phyloP scores from a whole-genome alignment of 2,797 vertebrate genomes.

The Leptoclinus maculatus region DNA sequence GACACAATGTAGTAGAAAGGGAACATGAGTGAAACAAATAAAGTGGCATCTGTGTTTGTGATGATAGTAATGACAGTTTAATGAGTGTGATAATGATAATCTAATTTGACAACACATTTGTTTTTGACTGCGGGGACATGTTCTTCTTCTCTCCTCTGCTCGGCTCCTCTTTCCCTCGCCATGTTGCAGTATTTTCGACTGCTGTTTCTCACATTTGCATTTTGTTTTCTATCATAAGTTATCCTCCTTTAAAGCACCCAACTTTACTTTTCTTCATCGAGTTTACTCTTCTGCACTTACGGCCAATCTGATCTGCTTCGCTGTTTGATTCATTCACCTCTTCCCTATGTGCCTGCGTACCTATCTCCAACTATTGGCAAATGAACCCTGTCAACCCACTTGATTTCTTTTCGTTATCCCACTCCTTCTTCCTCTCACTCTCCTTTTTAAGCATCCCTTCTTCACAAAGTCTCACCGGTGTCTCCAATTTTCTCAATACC shows the following conservation, averaged over 20 bases:
- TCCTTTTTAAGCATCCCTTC: conserved; percentile 32
- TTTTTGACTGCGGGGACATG: conserved; percentile 62
- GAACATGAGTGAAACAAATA: conserved; percentile 59
- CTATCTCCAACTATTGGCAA: conserved; percentile 40
- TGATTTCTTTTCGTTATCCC: conserved; percentile 35
- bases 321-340: conserved; percentile 36
- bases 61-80: conserved; percentile 76
- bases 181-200: conserved; percentile 31
- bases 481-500: conserved; percentile 25
- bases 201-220: conserved; percentile 30
- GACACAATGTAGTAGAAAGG: conserved; percentile 32
- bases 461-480: conserved; percentile 18
- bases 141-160: conserved; percentile 21
- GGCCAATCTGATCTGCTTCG: conserved; percentile 29
- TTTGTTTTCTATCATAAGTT: conserved; percentile 41
- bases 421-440: conserved; percentile 24
- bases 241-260: conserved; percentile 32
- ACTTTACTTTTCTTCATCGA: conserved; percentile 39
- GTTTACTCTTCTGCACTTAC: conserved; percentile 46
- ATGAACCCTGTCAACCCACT: conserved; percentile 42
- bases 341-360: conserved; percentile 2
- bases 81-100: conserved; percentile 78
- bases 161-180: conserved; percentile 1
- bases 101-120: conserved; percentile 70
- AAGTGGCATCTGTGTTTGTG: conserved; percentile 70